These are phyloP conservation scores for Sterrhoptilus dennistouni DNA, from an alignment of 2,113 vertebrate species.

Conservation along the genomic window DNA sequence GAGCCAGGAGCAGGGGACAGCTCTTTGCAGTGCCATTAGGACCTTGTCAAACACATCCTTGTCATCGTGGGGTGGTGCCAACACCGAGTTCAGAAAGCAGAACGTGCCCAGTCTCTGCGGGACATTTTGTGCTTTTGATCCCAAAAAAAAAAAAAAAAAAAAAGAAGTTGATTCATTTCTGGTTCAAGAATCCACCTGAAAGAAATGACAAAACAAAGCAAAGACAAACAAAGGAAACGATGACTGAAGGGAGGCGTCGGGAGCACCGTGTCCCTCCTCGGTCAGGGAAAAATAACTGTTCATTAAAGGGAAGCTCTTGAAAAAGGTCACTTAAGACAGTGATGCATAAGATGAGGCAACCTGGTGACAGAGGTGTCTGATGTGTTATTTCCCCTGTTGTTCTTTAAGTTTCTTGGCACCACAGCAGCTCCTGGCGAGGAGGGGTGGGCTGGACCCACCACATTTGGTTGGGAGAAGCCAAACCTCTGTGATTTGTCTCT, in stretches of 20 bases:
- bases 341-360: neutral
- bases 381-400: neutral
- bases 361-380: neutral
- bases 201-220: neutral
- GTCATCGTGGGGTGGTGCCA: neutral
- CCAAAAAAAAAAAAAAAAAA: neutral
- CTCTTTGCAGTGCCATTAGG: neutral
- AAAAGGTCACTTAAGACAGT: slow-evolving; percentile 7
- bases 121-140: neutral
- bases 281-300: neutral
- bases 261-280: neutral
- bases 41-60: neutral
- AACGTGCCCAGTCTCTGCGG: neutral
- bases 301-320: neutral
- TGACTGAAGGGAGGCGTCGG: neutral
- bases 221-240: neutral
- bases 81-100: neutral
- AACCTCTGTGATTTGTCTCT: neutral
- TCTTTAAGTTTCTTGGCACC: neutral
- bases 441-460: neutral
- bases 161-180: slow-evolving; percentile 6
- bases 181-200: slow-evolving; percentile 39
- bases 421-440: neutral
- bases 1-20: neutral
- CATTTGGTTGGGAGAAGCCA: neutral